A percentile compares a stretch with the other conserved stretches of the same genome.
Conservation (phyloP, 1,140 invertebrate species). For the Euura lappo region DNA sequence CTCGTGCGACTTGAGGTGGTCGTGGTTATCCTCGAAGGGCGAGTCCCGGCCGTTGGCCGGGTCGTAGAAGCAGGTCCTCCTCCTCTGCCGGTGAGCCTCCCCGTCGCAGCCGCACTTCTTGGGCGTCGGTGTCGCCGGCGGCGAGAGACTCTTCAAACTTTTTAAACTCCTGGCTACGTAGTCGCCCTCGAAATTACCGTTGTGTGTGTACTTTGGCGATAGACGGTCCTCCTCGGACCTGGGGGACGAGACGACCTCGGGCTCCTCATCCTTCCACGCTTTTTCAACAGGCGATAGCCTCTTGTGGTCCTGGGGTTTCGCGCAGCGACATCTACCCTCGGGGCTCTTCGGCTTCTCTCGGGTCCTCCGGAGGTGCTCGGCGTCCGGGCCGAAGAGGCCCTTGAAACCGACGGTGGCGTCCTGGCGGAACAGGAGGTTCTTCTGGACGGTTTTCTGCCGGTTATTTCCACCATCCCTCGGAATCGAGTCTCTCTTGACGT, state of each 20-base stretch:
- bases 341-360: constrained; percentile 13
- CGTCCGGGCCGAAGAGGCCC: too few relatives aligned
- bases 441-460: not conserved
- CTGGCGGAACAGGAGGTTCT: constrained; percentile 13
- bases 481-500: not conserved
- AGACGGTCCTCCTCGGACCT: not conserved
- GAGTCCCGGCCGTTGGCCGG: constrained; percentile 10
- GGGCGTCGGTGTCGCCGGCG: not conserved
- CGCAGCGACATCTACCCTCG: constrained; percentile 21
- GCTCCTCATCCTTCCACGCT: not conserved
- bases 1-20: not conserved
- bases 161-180: too few relatives aligned
- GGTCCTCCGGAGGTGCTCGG: not conserved
- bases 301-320: constrained; percentile 21
- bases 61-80: not conserved
- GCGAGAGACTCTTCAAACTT: too few relatives aligned
- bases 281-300: not conserved
- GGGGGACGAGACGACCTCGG: constrained; percentile 4
- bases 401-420: not conserved
- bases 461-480: constrained; percentile 13
- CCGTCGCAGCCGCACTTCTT: constrained; percentile 27
- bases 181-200: not conserved
- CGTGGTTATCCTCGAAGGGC: not conserved
- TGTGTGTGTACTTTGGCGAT: not conserved
- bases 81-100: constrained; percentile 14